Base-by-base conservation (phyloP, 1,140 invertebrate species). In the Aphelinus certus region DNA sequence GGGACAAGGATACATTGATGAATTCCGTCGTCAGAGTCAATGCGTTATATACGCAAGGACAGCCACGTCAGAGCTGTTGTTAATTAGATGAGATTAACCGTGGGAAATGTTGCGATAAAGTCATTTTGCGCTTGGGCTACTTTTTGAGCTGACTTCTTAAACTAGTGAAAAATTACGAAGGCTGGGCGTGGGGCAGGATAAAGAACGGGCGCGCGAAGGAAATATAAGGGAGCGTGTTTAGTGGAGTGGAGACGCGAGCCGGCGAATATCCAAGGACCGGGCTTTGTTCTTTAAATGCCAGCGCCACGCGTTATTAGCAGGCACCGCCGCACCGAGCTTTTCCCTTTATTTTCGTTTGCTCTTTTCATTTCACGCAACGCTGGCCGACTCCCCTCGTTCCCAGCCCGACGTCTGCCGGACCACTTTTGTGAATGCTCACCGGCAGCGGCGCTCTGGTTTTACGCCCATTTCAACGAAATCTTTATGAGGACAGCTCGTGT, bases 231-330 rank as follows among this genome's bases (percentile, higher is more conserved):
- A 26, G 26, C 26, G 26, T 26, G 26, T 26, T 26, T 65, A 48
- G 63, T 66, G 48, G 57, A 66, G 26, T 9, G 48, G 57, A 43
- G 26, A 26, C 26, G 26, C 26, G 26, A 0, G 26, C 26, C 42
- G 48, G 56, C 46, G 64, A 73, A 73, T 73, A 64, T 51, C 48
- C 71, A 6, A 73, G 64, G 43, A 55, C 3, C 46, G n/a, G 53
- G 47, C 64, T 73, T 73, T 73, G 48, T 73, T 66, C 71, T 67
- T 72, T 73, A 66, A 66, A 67, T 67, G 56, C 56, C 56, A 51
- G 53, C 55, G 56, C 64, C 43, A 47, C 47, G 63, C 47, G 26
- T 72, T 72, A 72, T 72, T 72, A 72, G 71, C 46, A 47, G 42
- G 3, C 51, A 53, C 51, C 51, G 4, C 9, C 51, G 9, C 9